Base-by-base conservation (phyloP, 2,113 vertebrate genomes). In the Platysternon megacephalum region DNA sequence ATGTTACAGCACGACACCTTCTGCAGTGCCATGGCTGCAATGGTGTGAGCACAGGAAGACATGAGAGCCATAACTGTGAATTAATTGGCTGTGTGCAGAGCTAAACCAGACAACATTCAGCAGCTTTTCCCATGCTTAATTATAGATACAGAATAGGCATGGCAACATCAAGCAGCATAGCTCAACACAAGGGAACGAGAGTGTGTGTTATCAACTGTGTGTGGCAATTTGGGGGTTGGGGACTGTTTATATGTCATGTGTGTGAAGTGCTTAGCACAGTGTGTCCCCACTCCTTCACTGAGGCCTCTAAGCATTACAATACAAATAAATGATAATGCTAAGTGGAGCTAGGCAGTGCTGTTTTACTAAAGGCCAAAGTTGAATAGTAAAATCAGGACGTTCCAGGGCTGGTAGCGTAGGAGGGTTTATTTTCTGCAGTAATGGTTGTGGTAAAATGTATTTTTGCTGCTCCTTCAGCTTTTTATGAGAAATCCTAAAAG, bases 401-500 rank as follows among this genome's bases (percentile, higher is more conserved):
- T 98, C 93, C 87, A 81, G 3, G 88, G 90, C 49, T 95, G 52
- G 78, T 95, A 51, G 49, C 89, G 72, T 22, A 84, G 78, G 46
- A 83, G 35, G 39, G 82, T 4, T 81, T 93, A 87, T 90, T 93
- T 97, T 97, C 76, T 88, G 55, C 35, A 5, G 35, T 95, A 94
- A 97, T 94, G 93, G 84, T 86, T 80, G 51, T 55, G 87, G 76
- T 48, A 79, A 93, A 89, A 79, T 91, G 96, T 97, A 93, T 94
- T 97, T 97, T 96, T 94, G 82, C 76, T 80, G 86, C 28, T 91
- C 89, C 87, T 96, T 96, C 72, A 93, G 39, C 48, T 90, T 97
- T 97, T 96, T 87, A 96, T 96, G 91, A 85, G 90, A 98, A 98
- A 95, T 95, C 87, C 93, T 97, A 95, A 98, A 97, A 97, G 92